Evolutionary conservation across 2,888 invertebrate genomes (phyloP), one percentile per base, ranked within the genome.

Genomic region (Tetanocera ferruginea): DNA sequence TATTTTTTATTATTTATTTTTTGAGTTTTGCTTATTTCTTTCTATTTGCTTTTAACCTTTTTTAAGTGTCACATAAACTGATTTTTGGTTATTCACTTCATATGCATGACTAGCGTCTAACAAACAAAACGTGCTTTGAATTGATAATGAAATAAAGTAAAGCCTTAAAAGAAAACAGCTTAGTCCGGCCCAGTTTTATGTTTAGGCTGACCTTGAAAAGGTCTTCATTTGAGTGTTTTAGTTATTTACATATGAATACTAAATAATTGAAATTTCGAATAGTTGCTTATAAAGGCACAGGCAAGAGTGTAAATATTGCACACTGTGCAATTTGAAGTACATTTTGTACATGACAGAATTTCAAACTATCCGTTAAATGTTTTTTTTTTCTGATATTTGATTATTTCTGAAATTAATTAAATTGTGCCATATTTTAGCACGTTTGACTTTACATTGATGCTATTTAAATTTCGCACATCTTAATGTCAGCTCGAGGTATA

Each of bases 101-200:
- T 31, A 34, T 34, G 64, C 28, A 64, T 34, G 19, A 23, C 55
- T 34, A 34, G 2, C 17, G 17, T 62, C 6, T 2, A 49, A 37
- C n/a, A 23, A 49, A 37, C n/a, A 23, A 67, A 49, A 43, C 67
- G 67, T 67, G 67, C n/a, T 67, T 49, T 43, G 67, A 43, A 23
- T 49, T 67, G 37, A 28, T 51, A 51, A 69, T n/a, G 43, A 43
- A 43, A 8, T 19, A 43, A 69, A 23, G 1, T 11, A 17, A 69
- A 51, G 3, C 3, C 37, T 25, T 62, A 28, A 31, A 23, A 62
- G 2, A 17, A 62, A 62, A 25, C 60, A 25, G n/a, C 25, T 11
- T n/a, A n/a, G n/a, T 3, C 6, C 14, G 14, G n/a, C 5, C 6
- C 14, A 43, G 34, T 64, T 11, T 14, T 5, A 34, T 64, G 64